phyloP scores from a whole-genome alignment of 1,140 invertebrate species.

The Pseudomyrmex gracilis region DNA sequence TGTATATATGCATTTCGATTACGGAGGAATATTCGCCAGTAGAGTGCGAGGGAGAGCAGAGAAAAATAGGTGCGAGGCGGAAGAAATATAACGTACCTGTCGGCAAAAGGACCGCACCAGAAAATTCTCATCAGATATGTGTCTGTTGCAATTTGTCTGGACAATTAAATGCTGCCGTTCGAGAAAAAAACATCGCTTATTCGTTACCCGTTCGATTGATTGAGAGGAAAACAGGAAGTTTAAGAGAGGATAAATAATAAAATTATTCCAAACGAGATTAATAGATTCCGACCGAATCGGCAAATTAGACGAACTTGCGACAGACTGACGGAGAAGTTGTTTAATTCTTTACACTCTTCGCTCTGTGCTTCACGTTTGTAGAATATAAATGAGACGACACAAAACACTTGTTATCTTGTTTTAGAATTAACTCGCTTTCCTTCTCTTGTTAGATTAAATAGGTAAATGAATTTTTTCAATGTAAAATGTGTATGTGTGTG shows the following conservation, averaged over 20 bases:
- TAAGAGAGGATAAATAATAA: constrained; percentile 10
- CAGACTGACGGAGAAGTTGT: constrained; percentile 12
- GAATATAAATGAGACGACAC: constrained; percentile 13
- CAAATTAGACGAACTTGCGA: constrained; percentile 12
- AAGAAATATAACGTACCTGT: constrained; percentile 39
- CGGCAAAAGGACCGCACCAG: constrained; percentile 35
- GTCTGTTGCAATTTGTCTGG: constrained; percentile 41
- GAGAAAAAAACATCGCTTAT: background rate
- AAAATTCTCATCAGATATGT: constrained; percentile 49
- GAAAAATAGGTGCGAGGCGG: background rate
- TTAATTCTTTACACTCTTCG: constrained; percentile 8
- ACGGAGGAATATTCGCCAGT: constrained; percentile 68
- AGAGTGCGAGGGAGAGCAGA: background rate
- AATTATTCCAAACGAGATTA: background rate
- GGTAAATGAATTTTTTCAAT: background rate
- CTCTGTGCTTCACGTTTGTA: background rate
- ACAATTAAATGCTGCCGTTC: constrained; percentile 37
- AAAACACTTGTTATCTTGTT: no score
- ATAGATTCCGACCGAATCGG: constrained; percentile 16
- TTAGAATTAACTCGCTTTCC: background rate
- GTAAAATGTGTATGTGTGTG: background rate
- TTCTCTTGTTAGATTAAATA: background rate
- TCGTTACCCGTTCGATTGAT: constrained; percentile 6
- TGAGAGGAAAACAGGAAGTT: no score
- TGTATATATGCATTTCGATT: constrained; percentile 79